Evolutionary conservation across 2,888 invertebrate species (phyloP), one percentile per base, ranked within the genome.

Genomic region (Euplagia quadripunctaria): DNA sequence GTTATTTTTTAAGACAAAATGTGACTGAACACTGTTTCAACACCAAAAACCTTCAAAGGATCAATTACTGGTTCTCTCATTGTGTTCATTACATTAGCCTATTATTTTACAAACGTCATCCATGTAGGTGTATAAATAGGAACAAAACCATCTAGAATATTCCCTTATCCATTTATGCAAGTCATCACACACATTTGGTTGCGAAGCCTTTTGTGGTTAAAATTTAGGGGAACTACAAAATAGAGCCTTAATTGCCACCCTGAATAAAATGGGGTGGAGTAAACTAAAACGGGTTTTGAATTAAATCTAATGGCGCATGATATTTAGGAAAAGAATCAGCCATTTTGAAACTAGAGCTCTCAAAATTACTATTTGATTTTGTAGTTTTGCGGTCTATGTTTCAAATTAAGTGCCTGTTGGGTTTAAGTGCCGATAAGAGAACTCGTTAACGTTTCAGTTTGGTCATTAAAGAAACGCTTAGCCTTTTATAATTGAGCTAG

Each of bases 151-250:
- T 68, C 65, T 43, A 68, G 65, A 68, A 68, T 65, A 61, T 65
- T 61, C 65, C 64, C 72, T 68, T 41, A 41, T 55, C n/a, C 61
- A 46, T 72, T 70, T 58, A 31, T 64, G 63, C 72, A 17, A 72
- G 72, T 75, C 75, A 75, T 75, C 70, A 63, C 70, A 69, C 70
- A 75, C 71, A 71, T 70, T 72, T 67, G 68, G 63, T 68, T 20
- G 51, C 70, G 63, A 72, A 76, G 72, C 75, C 79, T 76, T 83
- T 82, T 79, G 80, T 75, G 72, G 65, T 76, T 70, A 67, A 78
- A 82, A 84, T 84, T 83, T 79, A 76, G 84, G 80, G 78, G 70
- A 74, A 82, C 76, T 84, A 82, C 79, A 76, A 83, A 80, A 82
- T 83, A 83, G 82, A 80, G 79, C 70, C 77, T 78, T 82, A 83